Base-by-base conservation (phyloP, 1,140 invertebrate genomes). In the Saccostrea glomerata region DNA sequence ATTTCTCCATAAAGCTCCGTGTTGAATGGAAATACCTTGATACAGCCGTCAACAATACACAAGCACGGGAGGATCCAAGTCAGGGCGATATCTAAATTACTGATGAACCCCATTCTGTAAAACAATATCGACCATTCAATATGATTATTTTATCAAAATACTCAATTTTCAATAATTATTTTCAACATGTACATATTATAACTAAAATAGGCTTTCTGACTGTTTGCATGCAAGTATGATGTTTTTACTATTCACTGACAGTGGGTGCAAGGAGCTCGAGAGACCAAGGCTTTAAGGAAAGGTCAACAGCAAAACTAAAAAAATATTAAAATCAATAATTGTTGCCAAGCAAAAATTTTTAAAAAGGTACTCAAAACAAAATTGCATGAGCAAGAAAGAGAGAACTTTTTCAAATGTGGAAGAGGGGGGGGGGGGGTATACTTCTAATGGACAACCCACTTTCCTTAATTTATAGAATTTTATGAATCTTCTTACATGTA, bases 11-110 rank as follows among this genome's bases (percentile, higher is more conserved):
- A 77, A 30, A 77, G 70, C 15, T 77, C 70, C 15, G 25, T 30
- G 70, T 77, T 77, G 25, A 77, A 77, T 77, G 70, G 70, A 25
- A 77, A 30, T 12, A 77, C 70, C 15, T 77, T 77, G 6, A 77
- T 30, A 17, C 25, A 77, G 36, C 70, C 70, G 25, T 77, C 70
- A 12, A 77, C 70, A 13, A 77, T 77, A 17, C 23, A 77, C 25
- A 77, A 25, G 30, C 70, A 77, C 9, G 70, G 70, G 12, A 77
- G 70, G 30, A 77, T 77, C 70, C 70, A 77, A 3, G 70, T 77
- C 25, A 77, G 15, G 15, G 70, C 70, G 11, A 77, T 77, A 25
- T 77, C 70, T 17, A 77, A 11, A 77, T 77, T 77, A 15, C 70
- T 36, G 2, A 77, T 30, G 30, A 77, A 77, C 1, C 70, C 70